Percentiles rank a stretch among this genome's conserved stretches.
These are phyloP conservation scores for Nymphalis c-album DNA, from an alignment of 2,888 invertebrate genomes.

Conservation along the genomic window DNA sequence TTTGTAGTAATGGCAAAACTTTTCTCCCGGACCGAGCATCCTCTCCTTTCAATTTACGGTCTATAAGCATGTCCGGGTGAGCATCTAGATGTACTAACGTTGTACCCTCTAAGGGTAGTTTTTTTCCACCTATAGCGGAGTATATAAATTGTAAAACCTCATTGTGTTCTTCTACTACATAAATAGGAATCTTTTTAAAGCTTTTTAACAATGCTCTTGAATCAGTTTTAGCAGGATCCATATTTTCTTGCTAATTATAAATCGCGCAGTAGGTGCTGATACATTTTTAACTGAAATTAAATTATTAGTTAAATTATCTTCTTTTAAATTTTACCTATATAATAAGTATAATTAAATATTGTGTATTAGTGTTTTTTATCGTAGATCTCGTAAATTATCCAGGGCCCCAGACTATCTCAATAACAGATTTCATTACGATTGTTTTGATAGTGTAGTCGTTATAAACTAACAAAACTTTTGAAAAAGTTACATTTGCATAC, in stretches of 20 bases:
- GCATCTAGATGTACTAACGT: conserved; percentile 93
- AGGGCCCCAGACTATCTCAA: too few species aligned
- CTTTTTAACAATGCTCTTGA: conserved; percentile 56
- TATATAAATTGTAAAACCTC: conserved; percentile 90
- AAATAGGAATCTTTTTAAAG: conserved; percentile 86
- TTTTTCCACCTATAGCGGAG: conserved; percentile 89
- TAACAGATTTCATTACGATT: too few species aligned
- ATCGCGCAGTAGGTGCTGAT: not conserved
- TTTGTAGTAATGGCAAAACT: conserved; percentile 88
- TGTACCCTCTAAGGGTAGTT: conserved; percentile 88
- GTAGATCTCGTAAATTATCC: too few species aligned
- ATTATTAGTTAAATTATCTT: not conserved
- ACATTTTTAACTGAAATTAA: not conserved
- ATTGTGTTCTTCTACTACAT: conserved; percentile 90
- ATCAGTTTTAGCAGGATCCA: conserved; percentile 11
- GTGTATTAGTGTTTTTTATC: too few species aligned
- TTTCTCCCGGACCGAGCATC: conserved; percentile 87
- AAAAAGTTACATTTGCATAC: too few species aligned
- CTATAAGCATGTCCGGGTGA: conserved; percentile 95
- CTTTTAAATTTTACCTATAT: too few species aligned
- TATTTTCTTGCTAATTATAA: not conserved
- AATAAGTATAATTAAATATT: too few species aligned
- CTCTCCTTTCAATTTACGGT: conserved; percentile 87
- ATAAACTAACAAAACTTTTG: too few species aligned
- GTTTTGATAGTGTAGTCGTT: too few species aligned